phyloP scores from a whole-genome alignment of 2,888 invertebrate species.

The Willowsia nigromaculata region DNA sequence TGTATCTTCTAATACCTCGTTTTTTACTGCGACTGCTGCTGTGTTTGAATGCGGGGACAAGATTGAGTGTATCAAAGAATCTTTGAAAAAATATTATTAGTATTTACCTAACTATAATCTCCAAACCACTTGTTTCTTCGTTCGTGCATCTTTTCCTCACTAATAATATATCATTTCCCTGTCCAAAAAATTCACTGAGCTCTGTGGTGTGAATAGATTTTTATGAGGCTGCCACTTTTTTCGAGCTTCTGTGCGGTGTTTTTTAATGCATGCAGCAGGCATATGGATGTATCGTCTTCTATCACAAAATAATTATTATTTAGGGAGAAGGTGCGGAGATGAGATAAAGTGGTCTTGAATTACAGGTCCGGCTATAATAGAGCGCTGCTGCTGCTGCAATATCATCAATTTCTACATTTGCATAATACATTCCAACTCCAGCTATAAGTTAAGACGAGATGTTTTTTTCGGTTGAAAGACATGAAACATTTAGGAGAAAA shows the following conservation, averaged over 20 bases:
- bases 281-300: background rate
- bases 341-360: conserved; percentile 7
- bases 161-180: background rate
- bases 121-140: background rate
- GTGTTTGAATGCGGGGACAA: background rate
- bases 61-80: too few relatives aligned
- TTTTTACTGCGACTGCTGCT: background rate
- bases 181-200: background rate
- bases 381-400: too few relatives aligned
- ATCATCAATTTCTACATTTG: too few relatives aligned
- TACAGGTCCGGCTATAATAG: background rate
- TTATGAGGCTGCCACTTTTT: background rate
- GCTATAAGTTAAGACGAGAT: too few relatives aligned
- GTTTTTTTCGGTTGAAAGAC: too few relatives aligned
- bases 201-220: background rate
- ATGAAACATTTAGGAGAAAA: too few relatives aligned
- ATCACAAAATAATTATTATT: background rate
- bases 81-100: background rate
- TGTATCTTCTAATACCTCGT: too few relatives aligned
- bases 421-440: too few relatives aligned
- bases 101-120: conserved; percentile 5
- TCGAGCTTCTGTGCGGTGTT: background rate
- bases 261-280: background rate
- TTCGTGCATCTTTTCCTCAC: background rate
- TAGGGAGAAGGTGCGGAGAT: background rate